Percentiles rank a stretch among this genome's conserved stretches.
These are phyloP conservation scores for Sorex maritimensis DNA, from an alignment of 2,797 vertebrate species.

Conservation along the genomic window DNA sequence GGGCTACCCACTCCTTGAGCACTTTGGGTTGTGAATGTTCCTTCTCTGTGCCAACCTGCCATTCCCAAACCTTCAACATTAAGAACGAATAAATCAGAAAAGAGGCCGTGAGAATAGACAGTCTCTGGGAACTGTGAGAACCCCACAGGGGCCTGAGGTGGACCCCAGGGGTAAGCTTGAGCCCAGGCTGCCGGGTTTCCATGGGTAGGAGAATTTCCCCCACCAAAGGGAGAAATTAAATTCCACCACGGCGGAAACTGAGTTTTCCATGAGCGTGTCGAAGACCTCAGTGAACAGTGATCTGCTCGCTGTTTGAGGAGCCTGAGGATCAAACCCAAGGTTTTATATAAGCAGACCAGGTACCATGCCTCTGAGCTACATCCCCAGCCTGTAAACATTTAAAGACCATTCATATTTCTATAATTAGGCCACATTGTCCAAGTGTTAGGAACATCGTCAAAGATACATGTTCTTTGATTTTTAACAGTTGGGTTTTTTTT, in stretches of 20 bases:
- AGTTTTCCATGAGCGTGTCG: background rate
- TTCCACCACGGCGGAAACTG: background rate
- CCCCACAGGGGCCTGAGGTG: background rate
- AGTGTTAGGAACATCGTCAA: background rate
- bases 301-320: too few species aligned
- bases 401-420: too few species aligned
- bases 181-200: background rate
- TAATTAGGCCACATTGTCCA: background rate
- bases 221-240: background rate
- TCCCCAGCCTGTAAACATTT: too few species aligned
- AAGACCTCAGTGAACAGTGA: too few species aligned
- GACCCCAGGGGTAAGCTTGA: fast-evolving
- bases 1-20: background rate
- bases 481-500: background rate
- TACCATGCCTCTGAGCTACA: too few species aligned
- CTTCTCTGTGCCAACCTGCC: fast-evolving
- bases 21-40: background rate
- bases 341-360: too few species aligned
- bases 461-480: constrained; percentile 24
- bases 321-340: too few species aligned
- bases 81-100: background rate
- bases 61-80: background rate
- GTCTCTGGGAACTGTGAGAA: background rate
- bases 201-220: background rate
- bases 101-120: background rate